Percentiles rank a stretch among this genome's conserved stretches.
phyloP scores from a whole-genome alignment of 2,797 vertebrate species.

The Brotula barbata region DNA sequence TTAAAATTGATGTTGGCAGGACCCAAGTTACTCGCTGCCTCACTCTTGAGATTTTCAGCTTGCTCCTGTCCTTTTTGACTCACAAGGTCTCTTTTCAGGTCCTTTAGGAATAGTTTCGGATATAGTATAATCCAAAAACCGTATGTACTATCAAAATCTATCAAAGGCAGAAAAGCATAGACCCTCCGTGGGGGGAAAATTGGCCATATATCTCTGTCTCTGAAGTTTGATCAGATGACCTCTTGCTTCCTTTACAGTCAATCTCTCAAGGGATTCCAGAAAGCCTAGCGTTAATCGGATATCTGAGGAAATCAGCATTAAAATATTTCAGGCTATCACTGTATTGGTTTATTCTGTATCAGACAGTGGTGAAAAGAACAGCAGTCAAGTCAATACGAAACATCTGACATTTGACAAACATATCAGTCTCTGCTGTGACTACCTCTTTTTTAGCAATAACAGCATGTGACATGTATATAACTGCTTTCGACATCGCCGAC shows the following conservation, averaged over 20 bases:
- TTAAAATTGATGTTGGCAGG: constrained; percentile 22
- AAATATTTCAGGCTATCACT: constrained; percentile 17
- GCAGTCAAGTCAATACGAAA: constrained; percentile 4
- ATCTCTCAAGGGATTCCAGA: constrained; percentile 30
- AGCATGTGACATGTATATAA: constrained; percentile 66
- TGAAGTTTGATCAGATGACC: constrained; percentile 65
- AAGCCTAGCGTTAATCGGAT: constrained; percentile 41
- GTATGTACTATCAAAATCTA: neutral
- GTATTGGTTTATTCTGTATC: neutral
- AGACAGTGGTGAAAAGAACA: constrained; percentile 8
- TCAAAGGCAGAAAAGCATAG: neutral
- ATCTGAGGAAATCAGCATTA: neutral
- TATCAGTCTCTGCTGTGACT: constrained; percentile 43
- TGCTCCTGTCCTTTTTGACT: constrained; percentile 39
- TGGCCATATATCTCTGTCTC: constrained; percentile 29
- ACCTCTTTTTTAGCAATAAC: constrained; percentile 62
- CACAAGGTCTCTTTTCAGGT: neutral
- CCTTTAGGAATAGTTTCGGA: neutral
- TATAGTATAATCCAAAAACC: constrained; percentile 8
- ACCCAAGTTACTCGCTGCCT: constrained; percentile 3
- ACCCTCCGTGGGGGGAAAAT: constrained; percentile 24
- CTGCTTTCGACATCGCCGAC: constrained; percentile 32
- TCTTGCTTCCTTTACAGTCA: constrained; percentile 46
- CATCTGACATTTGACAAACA: constrained; percentile 31
- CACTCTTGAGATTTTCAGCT: constrained; percentile 16